These are phyloP conservation scores for Lobophora halterata DNA, from an alignment of 2,888 invertebrate species.

Conservation along the genomic window DNA sequence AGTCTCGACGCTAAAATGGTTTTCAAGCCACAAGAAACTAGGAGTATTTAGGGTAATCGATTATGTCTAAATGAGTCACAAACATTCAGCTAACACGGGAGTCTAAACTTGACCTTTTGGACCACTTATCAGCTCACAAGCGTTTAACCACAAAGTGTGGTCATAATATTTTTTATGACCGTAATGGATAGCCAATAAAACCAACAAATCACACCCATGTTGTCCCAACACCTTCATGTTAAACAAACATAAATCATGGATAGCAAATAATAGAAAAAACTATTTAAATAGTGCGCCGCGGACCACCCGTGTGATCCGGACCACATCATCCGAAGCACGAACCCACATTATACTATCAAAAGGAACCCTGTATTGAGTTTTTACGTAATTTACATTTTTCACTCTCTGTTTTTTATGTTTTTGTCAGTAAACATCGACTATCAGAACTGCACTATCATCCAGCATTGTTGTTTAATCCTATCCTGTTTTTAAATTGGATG, in stretches of 20 bases:
- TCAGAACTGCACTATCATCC: slow-evolving; percentile 55
- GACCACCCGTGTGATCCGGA: slow-evolving; percentile 73
- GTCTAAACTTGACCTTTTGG: slow-evolving; percentile 17
- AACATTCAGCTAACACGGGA: slow-evolving; percentile 13
- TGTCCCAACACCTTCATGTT: slow-evolving; percentile 71
- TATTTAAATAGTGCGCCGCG: slow-evolving; percentile 68
- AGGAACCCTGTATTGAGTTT: slow-evolving; percentile 63
- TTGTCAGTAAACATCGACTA: slow-evolving; percentile 26
- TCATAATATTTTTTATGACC: slow-evolving; percentile 36
- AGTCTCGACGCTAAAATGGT: no score
- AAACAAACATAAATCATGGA: slow-evolving; percentile 72
- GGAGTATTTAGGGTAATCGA: no score
- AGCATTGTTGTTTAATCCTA: slow-evolving; percentile 47
- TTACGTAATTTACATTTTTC: slow-evolving; percentile 72
- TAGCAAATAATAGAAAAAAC: slow-evolving; percentile 73
- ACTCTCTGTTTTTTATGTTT: slow-evolving; percentile 43
- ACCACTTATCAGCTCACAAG: slow-evolving; percentile 15
- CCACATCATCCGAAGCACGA: slow-evolving; percentile 58
- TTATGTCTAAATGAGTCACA: slow-evolving; percentile 1
- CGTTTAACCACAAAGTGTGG: slow-evolving; percentile 28
- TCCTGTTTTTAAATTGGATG: slow-evolving; percentile 58
- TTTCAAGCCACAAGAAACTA: no score
- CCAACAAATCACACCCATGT: slow-evolving; percentile 69
- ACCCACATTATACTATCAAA: slow-evolving; percentile 72
- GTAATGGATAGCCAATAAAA: slow-evolving; percentile 64